phyloP scores from a whole-genome alignment of 2,113 vertebrate species.

The Xerus inauris region DNA sequence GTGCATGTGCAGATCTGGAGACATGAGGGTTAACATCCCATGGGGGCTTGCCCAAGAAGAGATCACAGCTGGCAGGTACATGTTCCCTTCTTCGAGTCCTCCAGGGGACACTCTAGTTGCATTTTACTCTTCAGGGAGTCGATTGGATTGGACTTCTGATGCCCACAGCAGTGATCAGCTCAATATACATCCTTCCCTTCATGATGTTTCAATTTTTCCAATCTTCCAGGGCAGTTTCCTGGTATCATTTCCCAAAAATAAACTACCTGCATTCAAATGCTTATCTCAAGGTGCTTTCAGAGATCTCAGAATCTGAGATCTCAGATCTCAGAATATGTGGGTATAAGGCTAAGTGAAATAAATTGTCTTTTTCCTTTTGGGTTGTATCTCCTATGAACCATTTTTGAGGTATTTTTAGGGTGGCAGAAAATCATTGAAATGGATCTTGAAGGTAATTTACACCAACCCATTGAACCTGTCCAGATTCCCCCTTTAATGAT shows the following conservation, averaged over 20 bases:
- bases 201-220: not conserved
- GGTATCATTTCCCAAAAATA: not conserved
- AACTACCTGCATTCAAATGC: not conserved
- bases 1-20: not conserved
- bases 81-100: not conserved
- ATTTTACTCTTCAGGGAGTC: not conserved
- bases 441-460: not conserved
- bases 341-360: not conserved
- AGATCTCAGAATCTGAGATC: not conserved
- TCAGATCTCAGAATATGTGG: not conserved
- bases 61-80: not conserved
- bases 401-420: not conserved
- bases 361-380: not conserved
- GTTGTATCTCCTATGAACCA: not conserved
- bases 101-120: not conserved
- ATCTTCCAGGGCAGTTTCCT: not conserved
- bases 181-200: not conserved
- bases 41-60: not conserved
- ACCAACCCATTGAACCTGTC: not conserved
- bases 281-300: not conserved
- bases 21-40: not conserved
- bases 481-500: not conserved
- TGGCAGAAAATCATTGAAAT: not conserved
- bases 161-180: not conserved
- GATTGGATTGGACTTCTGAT: not conserved